Percentiles rank a stretch among this genome's conserved stretches.
phyloP scores from a whole-genome alignment of 2,113 vertebrate genomes.

The Turnix velox region DNA sequence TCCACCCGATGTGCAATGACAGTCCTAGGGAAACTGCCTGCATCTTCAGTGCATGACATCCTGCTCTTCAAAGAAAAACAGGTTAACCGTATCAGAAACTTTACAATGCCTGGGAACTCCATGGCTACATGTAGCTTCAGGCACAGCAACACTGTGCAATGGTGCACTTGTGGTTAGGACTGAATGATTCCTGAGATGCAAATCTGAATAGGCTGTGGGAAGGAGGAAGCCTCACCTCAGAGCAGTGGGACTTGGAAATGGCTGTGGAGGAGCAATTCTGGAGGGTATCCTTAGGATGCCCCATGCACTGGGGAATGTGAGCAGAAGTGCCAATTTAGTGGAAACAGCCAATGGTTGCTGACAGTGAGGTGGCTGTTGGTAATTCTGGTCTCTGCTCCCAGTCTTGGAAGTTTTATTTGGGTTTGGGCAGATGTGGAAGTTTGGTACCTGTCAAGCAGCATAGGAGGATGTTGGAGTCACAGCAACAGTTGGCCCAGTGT shows the following conservation, averaged over 20 bases:
- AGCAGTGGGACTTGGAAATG: accelerated
- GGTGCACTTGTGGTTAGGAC: accelerated
- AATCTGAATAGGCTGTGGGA: accelerated
- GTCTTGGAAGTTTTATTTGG: neutral
- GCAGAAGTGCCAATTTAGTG: accelerated
- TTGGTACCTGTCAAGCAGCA: neutral
- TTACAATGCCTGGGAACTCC: neutral
- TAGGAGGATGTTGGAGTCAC: accelerated
- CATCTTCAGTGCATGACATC: neutral
- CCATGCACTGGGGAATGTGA: accelerated
- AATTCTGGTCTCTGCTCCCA: neutral
- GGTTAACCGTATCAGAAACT: neutral
- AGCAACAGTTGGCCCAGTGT: accelerated
- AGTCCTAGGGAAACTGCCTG: neutral
- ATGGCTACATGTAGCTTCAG: accelerated
- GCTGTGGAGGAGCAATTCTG: neutral
- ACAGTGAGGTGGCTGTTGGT: no score
- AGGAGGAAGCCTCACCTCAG: accelerated
- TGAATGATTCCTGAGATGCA: accelerated
- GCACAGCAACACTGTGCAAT: accelerated
- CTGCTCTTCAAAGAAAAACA: accelerated
- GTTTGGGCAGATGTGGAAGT: neutral
- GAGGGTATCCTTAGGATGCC: neutral
- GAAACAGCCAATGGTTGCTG: neutral
- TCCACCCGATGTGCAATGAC: neutral